These are phyloP conservation scores for Mugil cephalus DNA, from an alignment of 2,113 vertebrate genomes.

Conservation along the genomic window DNA sequence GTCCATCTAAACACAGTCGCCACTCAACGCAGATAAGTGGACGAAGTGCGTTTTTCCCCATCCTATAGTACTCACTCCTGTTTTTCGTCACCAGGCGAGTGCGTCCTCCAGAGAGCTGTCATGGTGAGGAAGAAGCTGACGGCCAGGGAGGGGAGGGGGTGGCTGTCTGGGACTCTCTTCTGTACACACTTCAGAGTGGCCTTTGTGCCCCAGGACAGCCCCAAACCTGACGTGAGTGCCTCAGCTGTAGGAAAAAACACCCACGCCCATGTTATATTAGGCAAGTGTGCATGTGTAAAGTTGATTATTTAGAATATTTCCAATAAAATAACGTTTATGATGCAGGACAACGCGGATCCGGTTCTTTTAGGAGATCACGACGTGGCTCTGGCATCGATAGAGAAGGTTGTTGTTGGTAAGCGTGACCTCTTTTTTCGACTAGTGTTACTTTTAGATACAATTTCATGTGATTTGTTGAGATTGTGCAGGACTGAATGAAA, in stretches of 20 bases:
- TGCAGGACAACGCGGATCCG: conserved; percentile 82
- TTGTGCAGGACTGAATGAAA: too few relatives aligned
- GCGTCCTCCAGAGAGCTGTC: conserved; percentile 83
- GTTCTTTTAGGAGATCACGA: conserved; percentile 87
- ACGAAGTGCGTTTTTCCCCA: not conserved
- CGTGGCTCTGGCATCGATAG: conserved; percentile 90
- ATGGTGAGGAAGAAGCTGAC: conserved; percentile 86
- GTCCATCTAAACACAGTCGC: not conserved
- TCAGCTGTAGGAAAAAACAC: not conserved
- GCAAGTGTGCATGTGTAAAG: not conserved
- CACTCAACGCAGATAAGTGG: not conserved
- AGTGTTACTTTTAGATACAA: too few relatives aligned
- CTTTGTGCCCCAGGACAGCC: conserved; percentile 86
- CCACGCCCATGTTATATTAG: too few relatives aligned
- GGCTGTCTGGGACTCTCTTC: conserved; percentile 88
- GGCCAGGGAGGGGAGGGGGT: conserved; percentile 82
- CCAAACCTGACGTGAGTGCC: conserved; percentile 80
- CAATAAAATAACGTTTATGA: not conserved
- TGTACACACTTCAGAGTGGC: conserved; percentile 91
- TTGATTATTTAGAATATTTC: not conserved
- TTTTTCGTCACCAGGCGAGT: conserved; percentile 73
- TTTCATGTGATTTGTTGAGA: too few relatives aligned
- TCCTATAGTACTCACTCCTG: not conserved
- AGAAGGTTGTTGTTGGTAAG: conserved; percentile 92
- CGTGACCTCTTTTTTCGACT: not conserved